Conservation (phyloP, 2,888 invertebrate species). For the Drosophila stalkeri region DNA sequence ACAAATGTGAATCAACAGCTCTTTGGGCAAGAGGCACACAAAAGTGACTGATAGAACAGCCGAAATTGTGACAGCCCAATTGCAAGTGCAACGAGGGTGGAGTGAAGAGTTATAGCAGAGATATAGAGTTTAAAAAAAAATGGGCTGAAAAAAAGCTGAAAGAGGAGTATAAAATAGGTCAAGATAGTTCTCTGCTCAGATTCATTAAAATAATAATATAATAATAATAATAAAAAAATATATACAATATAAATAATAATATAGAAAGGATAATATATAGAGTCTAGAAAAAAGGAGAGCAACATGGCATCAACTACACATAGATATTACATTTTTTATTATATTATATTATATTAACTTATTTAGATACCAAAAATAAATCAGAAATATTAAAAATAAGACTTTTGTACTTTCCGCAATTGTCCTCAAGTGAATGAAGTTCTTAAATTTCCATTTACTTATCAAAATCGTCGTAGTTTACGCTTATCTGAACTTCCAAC, state of each 20-base stretch:
- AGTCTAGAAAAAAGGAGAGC: not conserved
- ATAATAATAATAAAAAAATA: too few relatives aligned
- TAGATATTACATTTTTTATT: too few relatives aligned
- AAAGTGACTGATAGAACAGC: conserved; percentile 69
- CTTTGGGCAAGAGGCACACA: conserved; percentile 47
- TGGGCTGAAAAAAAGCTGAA: not conserved
- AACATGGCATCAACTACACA: not conserved
- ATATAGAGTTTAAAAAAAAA: not conserved
- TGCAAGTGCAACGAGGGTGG: conserved; percentile 30
- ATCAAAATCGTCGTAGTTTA: not conserved
- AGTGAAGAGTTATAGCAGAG: not conserved
- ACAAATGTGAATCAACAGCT: not conserved
- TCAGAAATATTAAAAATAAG: not conserved
- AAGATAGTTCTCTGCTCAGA: not conserved
- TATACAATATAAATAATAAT: too few relatives aligned
- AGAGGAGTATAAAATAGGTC: too few relatives aligned
- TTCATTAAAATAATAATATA: too few relatives aligned
- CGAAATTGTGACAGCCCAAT: conserved; percentile 65
- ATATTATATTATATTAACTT: too few relatives aligned
- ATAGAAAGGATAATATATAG: not conserved
- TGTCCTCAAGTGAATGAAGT: not conserved
- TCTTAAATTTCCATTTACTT: conserved; percentile 11
- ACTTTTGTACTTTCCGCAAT: not conserved
- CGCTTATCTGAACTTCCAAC: not conserved
- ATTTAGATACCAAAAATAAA: not conserved